Evolutionary conservation across 2,888 invertebrate genomes (phyloP).

Genomic region (Drosophila cognata): DNA sequence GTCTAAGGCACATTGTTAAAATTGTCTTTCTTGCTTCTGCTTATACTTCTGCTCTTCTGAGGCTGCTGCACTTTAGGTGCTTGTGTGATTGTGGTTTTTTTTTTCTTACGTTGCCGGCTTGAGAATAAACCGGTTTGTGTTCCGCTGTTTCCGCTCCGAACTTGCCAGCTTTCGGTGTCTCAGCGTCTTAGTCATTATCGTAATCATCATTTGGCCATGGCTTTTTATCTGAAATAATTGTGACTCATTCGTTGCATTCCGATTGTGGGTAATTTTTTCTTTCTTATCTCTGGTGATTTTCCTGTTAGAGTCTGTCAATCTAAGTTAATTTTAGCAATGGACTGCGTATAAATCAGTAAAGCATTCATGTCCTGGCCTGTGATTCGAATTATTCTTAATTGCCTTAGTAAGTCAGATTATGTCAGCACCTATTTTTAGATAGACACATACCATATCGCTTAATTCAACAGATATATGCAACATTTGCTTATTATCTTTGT

Average conservation of each 20-base stretch:
- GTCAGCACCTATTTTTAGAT: not conserved
- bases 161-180: conserved; percentile 4
- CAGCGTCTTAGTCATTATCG: conserved; percentile 44
- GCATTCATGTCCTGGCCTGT: not conserved
- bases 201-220: conserved; percentile 34
- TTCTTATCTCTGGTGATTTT: not conserved
- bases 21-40: conserved; percentile 21
- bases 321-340: not conserved
- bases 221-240: conserved; percentile 35
- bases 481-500: not conserved
- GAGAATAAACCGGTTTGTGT: conserved; percentile 45
- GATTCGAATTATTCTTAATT: not conserved
- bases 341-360: not conserved
- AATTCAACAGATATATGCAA: not conserved
- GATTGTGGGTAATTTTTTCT: not conserved
- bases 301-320: not conserved
- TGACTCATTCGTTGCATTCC: conserved; percentile 24
- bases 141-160: not conserved
- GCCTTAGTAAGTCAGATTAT: not conserved
- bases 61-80: conserved; percentile 1
- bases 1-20: conserved; percentile 9
- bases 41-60: not conserved
- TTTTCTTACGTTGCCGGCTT: conserved; percentile 36
- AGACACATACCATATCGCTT: not conserved
- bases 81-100: not conserved